Base-by-base conservation (phyloP, 2,797 vertebrate species). In the Diplodus sargus region DNA sequence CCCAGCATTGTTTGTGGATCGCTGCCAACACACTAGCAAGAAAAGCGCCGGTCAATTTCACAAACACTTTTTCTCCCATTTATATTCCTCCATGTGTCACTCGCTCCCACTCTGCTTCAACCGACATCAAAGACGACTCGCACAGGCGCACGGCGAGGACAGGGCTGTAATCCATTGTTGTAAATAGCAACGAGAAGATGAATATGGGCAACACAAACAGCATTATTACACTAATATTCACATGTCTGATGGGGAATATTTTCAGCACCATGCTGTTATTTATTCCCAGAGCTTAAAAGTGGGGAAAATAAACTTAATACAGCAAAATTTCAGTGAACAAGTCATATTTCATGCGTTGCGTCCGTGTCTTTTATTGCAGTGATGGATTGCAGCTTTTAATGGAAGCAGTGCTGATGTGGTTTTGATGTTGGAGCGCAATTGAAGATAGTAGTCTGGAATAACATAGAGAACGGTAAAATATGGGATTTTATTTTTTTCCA, bases 321-420 rank as follows among this genome's bases (percentile, higher is more conserved):
- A 25, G 52, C 58, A 79, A 81, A 72, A 72, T 0, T 45, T 18
- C 22, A 61, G 49, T 5, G 39, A 68, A 51, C 5, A 69, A 78
- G 72, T 74, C 56, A 54, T 83, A 57, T 81, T 78, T 90, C 68
- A 77, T 57, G 39, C 23, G 25, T 62, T 45, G 76, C 70, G 14
- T 62, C 23, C 45, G 43, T 66, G 49, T 84, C 64, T 86, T 85
- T 74, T 73, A 64, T 18, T 54, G 20, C 61, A 23, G 7, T 85
- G 83, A 90, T 82, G 71, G 53, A 91, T 91, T 56, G 20, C 63
- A 30, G 80, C 81, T 82, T 86, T 87, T 86, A 82, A 53, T 82
- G 58, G 42, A 62, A 66, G 57, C 62, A 12, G 74, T 30, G 39
- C 49, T 61, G 58, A 76, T 65, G 64, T 67, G 66, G 69, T 74